phyloP scores from a whole-genome alignment of 2,888 invertebrate genomes.

The Drosophila picticornis region DNA sequence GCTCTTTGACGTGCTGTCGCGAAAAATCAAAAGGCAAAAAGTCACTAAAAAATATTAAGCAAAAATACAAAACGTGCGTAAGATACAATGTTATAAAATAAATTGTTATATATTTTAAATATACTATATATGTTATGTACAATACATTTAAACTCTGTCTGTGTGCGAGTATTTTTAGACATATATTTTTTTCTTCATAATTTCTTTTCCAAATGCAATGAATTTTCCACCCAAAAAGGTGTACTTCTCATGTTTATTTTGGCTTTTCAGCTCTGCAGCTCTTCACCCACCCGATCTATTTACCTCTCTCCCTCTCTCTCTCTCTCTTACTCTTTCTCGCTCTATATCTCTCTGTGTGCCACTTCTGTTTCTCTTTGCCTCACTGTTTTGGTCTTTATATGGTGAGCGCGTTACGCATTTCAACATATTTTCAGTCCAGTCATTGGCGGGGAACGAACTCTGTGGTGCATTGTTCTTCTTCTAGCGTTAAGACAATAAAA shows the following conservation, averaged over 20 bases:
- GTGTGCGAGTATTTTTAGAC: constrained; percentile 50
- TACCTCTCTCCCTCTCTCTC: not conserved
- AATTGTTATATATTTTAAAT: constrained; percentile 13
- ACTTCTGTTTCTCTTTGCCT: not conserved
- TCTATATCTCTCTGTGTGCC: not conserved
- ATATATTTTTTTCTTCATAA: constrained; percentile 45
- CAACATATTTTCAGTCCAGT: constrained; percentile 39
- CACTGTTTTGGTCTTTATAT: constrained; percentile 16
- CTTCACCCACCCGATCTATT: constrained; percentile 2
- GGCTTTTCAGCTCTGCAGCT: constrained; percentile 15
- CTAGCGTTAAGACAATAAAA: not conserved
- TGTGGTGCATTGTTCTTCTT: constrained; percentile 7
- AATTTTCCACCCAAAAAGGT: constrained; percentile 38
- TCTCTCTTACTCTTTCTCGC: not conserved
- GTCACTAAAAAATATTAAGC: constrained; percentile 9
- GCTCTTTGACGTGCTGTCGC: constrained; percentile 33
- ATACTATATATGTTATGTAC: not conserved
- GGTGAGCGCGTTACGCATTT: constrained; percentile 33
- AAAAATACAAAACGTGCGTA: constrained; percentile 42
- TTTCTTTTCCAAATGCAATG: constrained; percentile 38
- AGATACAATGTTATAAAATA: constrained; percentile 7
- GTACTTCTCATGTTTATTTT: constrained; percentile 49
- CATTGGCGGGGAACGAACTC: constrained; percentile 27
- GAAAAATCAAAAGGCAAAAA: constrained; percentile 29
- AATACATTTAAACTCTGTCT: constrained; percentile 5